Conservation (phyloP, 2,113 vertebrate genomes). For the Pongo pygmaeus region DNA sequence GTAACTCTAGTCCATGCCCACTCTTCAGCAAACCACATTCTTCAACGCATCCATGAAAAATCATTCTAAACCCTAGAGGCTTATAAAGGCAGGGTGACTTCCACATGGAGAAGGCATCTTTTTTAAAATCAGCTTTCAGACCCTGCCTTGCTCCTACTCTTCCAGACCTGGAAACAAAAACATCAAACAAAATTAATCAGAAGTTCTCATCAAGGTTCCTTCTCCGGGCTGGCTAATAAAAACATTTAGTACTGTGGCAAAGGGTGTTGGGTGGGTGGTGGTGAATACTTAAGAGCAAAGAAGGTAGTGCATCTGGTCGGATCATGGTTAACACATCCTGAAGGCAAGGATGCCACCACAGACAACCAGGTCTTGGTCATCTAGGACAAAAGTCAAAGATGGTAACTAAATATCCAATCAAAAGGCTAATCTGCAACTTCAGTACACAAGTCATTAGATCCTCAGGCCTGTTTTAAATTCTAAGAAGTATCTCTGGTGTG, state of each 20-base stretch:
- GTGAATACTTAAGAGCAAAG: background rate
- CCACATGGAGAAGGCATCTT: background rate
- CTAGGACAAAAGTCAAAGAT: constrained; percentile 10
- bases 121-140: background rate
- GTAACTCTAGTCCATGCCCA: background rate
- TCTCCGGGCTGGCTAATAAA: background rate
- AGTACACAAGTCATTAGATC: background rate
- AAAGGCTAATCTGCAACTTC: background rate
- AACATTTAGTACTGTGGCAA: background rate
- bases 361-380: background rate
- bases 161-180: constrained; percentile 11
- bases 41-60: background rate
- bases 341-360: background rate
- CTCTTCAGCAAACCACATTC: background rate
- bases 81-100: background rate
- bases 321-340: background rate
- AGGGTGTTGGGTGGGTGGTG: background rate
- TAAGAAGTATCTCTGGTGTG: background rate
- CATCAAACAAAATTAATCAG: constrained; percentile 6
- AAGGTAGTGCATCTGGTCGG: background rate
- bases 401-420: background rate
- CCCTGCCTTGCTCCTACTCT: background rate
- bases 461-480: background rate
- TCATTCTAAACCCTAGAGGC: background rate
- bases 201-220: constrained; percentile 25